Conservation (phyloP, 1,140 invertebrate genomes). For the Harpegnathos saltator region DNA sequence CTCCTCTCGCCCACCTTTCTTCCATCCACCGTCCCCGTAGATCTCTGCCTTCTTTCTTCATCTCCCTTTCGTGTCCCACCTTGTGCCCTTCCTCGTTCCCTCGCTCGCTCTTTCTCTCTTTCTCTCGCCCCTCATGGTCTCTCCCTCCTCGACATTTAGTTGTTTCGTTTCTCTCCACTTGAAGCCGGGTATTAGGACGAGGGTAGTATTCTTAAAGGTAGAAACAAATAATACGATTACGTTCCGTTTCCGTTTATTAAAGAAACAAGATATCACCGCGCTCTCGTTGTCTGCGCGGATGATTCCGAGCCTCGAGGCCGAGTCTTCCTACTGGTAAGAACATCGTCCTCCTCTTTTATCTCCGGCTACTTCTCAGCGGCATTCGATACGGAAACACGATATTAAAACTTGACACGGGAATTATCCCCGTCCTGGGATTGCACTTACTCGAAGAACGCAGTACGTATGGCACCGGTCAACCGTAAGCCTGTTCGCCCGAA, state of each 20-base stretch:
- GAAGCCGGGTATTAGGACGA: slow-evolving; percentile 75
- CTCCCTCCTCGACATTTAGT: slow-evolving; percentile 23
- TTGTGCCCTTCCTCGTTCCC: neutral
- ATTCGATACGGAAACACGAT: slow-evolving; percentile 84
- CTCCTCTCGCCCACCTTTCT: neutral
- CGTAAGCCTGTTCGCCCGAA: slow-evolving; percentile 80
- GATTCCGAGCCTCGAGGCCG: slow-evolving; percentile 70
- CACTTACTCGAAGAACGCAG: slow-evolving; percentile 70
- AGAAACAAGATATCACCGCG: slow-evolving; percentile 85
- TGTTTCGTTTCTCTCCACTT: slow-evolving; percentile 16
- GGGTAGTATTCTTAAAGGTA: slow-evolving; percentile 81
- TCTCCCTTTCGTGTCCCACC: neutral
- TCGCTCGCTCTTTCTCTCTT: neutral
- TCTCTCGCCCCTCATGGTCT: neutral
- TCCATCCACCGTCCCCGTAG: slow-evolving; percentile 20
- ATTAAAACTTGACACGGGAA: slow-evolving; percentile 83
- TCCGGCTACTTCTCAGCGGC: slow-evolving; percentile 55
- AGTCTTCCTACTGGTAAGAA: slow-evolving; percentile 58
- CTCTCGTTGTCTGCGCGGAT: slow-evolving; percentile 75
- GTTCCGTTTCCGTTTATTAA: slow-evolving; percentile 86
- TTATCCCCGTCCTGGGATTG: slow-evolving; percentile 77
- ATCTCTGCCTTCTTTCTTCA: slow-evolving; percentile 56
- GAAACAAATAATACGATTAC: slow-evolving; percentile 87
- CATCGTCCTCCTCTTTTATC: slow-evolving; percentile 56
- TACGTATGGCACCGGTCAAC: slow-evolving; percentile 55